Conservation (phyloP, 1,140 invertebrate genomes). For the Ceratina japonica region DNA sequence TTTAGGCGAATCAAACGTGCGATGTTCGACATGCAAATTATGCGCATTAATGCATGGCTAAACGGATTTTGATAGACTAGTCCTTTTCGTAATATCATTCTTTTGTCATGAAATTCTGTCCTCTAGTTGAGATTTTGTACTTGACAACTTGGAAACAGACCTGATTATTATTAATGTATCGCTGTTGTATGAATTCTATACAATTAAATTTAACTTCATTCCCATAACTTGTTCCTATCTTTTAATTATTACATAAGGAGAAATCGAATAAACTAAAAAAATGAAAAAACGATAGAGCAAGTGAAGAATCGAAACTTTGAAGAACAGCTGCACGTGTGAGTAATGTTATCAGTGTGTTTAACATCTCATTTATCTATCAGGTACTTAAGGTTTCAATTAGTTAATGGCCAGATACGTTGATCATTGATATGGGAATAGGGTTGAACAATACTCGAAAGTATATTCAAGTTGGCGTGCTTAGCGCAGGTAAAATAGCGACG, state of each 20-base stretch:
- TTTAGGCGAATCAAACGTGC: constrained; percentile 61
- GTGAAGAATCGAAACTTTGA: not conserved
- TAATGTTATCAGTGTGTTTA: not conserved
- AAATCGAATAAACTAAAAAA: no score
- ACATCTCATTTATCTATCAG: no score
- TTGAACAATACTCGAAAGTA: constrained; percentile 40
- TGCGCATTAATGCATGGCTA: constrained; percentile 73
- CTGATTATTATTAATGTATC: constrained; percentile 7
- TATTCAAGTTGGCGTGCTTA: constrained; percentile 47
- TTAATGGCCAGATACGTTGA: not conserved
- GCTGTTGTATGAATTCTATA: not conserved
- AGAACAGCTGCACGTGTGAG: no score
- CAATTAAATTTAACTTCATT: not conserved
- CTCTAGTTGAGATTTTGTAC: constrained; percentile 58
- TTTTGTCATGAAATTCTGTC: constrained; percentile 50
- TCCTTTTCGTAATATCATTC: constrained; percentile 64
- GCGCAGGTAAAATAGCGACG: constrained; percentile 45
- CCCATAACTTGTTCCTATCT: not conserved
- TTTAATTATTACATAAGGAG: not conserved
- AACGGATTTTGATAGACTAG: constrained; percentile 71
- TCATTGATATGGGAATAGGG: not conserved
- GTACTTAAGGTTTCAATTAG: constrained; percentile 4
- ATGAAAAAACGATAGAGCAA: no score
- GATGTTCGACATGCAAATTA: constrained; percentile 71
- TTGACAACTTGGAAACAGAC: constrained; percentile 49